These are phyloP conservation scores for Mormoops blainvillei DNA, from an alignment of 2,113 vertebrate genomes.

Conservation along the genomic window DNA sequence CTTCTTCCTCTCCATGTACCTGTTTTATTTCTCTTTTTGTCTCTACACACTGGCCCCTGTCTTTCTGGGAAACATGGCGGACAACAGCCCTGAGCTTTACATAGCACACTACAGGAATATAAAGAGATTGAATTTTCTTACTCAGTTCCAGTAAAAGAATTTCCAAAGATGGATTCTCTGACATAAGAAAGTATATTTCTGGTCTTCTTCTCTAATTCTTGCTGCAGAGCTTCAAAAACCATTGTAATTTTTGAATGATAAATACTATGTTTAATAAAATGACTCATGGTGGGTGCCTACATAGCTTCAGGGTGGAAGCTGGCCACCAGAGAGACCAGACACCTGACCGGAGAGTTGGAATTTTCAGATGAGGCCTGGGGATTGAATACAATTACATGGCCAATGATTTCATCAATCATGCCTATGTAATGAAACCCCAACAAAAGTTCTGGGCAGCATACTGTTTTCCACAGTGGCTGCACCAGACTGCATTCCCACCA, in stretches of 20 bases:
- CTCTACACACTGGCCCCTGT: neutral
- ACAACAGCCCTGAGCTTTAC: neutral
- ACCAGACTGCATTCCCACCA: too few species aligned
- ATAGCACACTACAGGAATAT: neutral
- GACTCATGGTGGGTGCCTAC: accelerated
- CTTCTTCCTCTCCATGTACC: neutral
- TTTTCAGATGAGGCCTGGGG: neutral
- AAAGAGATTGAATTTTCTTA: neutral
- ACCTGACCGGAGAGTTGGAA: neutral
- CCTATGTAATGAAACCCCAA: neutral
- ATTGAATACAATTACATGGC: neutral
- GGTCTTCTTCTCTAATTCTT: neutral
- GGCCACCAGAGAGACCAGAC: neutral
- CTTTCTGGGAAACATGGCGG: neutral
- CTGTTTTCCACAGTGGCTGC: too few species aligned
- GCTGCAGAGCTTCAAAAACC: neutral
- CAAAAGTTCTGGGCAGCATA: neutral
- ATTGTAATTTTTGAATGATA: neutral
- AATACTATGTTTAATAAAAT: neutral
- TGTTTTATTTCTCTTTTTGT: neutral
- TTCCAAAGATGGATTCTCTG: neutral
- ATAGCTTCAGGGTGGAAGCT: neutral
- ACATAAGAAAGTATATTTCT: neutral
- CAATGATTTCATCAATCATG: neutral
- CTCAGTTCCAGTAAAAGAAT: neutral